These are phyloP conservation scores for Plodia interpunctella DNA, from an alignment of 1,140 invertebrate genomes.

Conservation along the genomic window DNA sequence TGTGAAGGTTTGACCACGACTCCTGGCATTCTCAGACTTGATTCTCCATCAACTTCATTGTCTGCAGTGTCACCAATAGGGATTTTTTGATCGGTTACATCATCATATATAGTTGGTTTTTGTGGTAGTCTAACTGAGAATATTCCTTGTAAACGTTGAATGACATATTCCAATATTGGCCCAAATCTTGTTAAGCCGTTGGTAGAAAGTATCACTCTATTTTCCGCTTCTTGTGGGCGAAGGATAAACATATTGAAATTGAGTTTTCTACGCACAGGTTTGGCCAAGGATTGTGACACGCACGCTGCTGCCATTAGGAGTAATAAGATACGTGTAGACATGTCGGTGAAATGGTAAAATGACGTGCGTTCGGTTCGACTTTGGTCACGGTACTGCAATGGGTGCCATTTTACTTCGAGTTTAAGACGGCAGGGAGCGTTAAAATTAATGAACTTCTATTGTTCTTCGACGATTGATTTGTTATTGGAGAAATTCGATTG, in stretches of 20 bases:
- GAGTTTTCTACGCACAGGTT: slow-evolving; percentile 55
- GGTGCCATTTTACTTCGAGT: slow-evolving; percentile 59
- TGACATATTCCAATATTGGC: slow-evolving; percentile 79
- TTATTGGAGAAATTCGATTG: slow-evolving; percentile 16
- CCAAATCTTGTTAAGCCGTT: slow-evolving; percentile 78
- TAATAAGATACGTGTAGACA: slow-evolving; percentile 44
- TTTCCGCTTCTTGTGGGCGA: slow-evolving; percentile 40
- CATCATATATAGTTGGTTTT: neutral
- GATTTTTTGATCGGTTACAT: slow-evolving; percentile 7
- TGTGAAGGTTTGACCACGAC: slow-evolving; percentile 52
- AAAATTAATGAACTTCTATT: neutral
- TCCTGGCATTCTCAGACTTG: slow-evolving; percentile 39
- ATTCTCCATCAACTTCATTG: slow-evolving; percentile 46
- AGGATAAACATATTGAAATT: slow-evolving; percentile 70
- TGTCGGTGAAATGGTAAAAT: slow-evolving; percentile 19
- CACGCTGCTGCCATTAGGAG: slow-evolving; percentile 35
- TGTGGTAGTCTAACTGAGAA: slow-evolving; percentile 75
- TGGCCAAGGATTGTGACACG: slow-evolving; percentile 32
- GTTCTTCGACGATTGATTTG: neutral
- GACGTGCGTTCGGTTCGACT: slow-evolving; percentile 48
- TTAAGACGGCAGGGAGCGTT: slow-evolving; percentile 35
- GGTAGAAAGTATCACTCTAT: slow-evolving; percentile 29
- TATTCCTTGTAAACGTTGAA: slow-evolving; percentile 79
- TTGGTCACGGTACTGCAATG: slow-evolving; percentile 46
- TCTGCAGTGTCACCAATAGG: slow-evolving; percentile 42